Evolutionary conservation across 2,113 vertebrate species (phyloP).

Genomic region (Chloroceryle aenea): DNA sequence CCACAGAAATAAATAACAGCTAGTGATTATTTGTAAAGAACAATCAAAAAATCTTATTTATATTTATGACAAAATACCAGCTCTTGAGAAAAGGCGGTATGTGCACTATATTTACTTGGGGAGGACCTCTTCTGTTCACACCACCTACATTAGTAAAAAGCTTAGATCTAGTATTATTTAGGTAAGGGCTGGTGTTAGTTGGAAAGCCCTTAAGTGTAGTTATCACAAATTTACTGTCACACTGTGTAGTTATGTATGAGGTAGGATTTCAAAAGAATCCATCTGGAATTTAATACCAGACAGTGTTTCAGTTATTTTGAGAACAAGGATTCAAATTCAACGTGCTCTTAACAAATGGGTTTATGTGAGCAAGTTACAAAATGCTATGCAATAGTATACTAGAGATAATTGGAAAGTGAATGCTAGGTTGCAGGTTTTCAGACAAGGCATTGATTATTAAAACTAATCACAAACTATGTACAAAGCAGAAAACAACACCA

Average conservation of each 20-base stretch:
- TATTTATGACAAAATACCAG: neutral
- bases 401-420: neutral
- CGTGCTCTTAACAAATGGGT: neutral
- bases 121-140: neutral
- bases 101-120: fast-evolving
- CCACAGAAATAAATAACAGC: neutral
- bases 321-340: neutral
- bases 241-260: neutral
- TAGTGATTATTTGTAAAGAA: neutral
- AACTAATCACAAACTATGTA: neutral
- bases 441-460: neutral
- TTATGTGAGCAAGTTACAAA: neutral
- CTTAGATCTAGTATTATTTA: neutral
- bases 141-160: neutral
- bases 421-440: neutral
- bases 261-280: neutral
- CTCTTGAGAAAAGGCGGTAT: neutral
- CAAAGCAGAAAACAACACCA: neutral
- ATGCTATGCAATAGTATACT: neutral
- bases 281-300: neutral
- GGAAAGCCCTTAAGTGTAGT: neutral
- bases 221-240: neutral
- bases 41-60: neutral
- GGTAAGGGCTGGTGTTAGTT: neutral
- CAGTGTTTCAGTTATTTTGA: neutral